Percentiles rank a stretch among this genome's conserved stretches.
phyloP scores from a whole-genome alignment of 2,888 invertebrate species.

The Spisula solida region DNA sequence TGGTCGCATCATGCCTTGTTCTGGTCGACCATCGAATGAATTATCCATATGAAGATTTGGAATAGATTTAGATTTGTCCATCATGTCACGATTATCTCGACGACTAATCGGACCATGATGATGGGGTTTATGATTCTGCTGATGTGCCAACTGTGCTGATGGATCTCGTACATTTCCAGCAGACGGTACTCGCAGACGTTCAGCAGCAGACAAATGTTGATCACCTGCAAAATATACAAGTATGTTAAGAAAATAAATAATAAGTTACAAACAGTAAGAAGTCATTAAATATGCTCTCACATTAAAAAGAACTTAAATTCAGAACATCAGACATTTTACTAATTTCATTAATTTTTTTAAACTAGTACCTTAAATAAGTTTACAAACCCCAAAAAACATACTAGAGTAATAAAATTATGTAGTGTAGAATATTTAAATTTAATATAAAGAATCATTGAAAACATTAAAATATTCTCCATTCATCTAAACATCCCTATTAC shows the following conservation, averaged over 20 bases:
- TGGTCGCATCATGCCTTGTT: conserved; percentile 75
- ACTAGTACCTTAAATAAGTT: background rate
- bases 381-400: no score
- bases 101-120: conserved; percentile 63
- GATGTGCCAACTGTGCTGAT: conserved; percentile 35
- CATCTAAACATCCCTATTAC: background rate
- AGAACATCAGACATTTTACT: background rate
- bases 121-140: conserved; percentile 59
- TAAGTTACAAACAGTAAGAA: background rate
- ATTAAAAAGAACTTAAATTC: background rate
- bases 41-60: conserved; percentile 81
- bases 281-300: background rate
- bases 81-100: conserved; percentile 68
- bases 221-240: conserved; percentile 64
- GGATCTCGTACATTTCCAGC: conserved; percentile 70
- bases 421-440: no score
- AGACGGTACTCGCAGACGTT: conserved; percentile 70
- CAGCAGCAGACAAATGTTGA: conserved; percentile 64
- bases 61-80: conserved; percentile 83
- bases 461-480: no score
- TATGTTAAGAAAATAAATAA: background rate
- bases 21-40: conserved; percentile 77
- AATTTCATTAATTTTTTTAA: no score
- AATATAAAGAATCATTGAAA: background rate
- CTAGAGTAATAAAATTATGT: no score